Evolutionary conservation across 35 echinoderm and acorn worm species (phyloP), one percentile per base, ranked within the genome.

Genomic region (Ophioderma brevispina): DNA sequence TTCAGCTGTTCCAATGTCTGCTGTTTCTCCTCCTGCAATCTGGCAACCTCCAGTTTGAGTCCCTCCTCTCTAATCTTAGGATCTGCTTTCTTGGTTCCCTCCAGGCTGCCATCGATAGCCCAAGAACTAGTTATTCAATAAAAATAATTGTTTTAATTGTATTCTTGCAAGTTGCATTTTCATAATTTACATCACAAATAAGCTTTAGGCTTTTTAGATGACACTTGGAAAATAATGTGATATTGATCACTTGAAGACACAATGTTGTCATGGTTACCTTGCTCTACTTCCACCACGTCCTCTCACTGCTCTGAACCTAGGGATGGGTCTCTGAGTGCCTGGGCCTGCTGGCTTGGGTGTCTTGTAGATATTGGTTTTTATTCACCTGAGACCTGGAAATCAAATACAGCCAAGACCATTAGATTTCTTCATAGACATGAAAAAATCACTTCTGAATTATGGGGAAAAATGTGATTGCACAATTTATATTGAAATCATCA

Each of bases 91-190:
- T 92, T 92, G 34, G 39, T 80, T 43, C 88, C 85, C 32, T 88
- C 70, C 18, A 97, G 82, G 37, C 56, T 59, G 19, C 96, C 96
- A 39, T 98, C 96, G 81, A 98, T 94, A 34, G 85, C 94, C 96
- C 96, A 98, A 5, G 96, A 92, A 84, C 96, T 98, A 75, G 3
- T 63, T n/a, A 35, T 25, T 13, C 32, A 80, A 32, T 6, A 49
- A 13, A 21, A 37, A 30, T 30, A 32, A 43, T 31, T 17, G 41
- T 17, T 46, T 46, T 46, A 46, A 4, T 17, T 8, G 4, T 46
- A 46, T 46, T 46, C 41, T 46, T 46, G 41, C 41, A 46, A 8
- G 41, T 46, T 8, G 41, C 4, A 46, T 17, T 8, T 46, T 4
- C 41, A 8, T 8, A 46, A 46, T 8, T 46, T 46, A 46, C 17